Base-by-base conservation (phyloP, 35 echinoderm and acorn worm genomes). In the Holothuria glaberrima region DNA sequence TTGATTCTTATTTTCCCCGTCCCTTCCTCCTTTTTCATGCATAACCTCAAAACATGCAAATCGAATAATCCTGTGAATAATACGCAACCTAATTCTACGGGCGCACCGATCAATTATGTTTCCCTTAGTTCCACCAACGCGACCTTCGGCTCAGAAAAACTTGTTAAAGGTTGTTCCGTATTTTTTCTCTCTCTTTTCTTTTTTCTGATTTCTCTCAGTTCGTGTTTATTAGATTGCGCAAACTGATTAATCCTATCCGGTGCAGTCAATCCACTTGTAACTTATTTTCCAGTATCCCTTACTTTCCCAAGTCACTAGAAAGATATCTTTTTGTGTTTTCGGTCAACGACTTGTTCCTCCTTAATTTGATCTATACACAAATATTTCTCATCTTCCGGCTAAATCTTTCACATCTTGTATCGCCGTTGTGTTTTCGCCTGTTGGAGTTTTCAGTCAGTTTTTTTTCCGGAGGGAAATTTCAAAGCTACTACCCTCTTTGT, bases 301-400 rank as follows among this genome's bases (percentile, higher is more conserved):
- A 54, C 50, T 54, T 54, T 54, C 16, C 66, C 66, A 41, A 32
- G 31, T 32, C 24, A 41, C 12, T 34, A 38, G 30, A 35, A 9
- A 73, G 28, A 34, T 73, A 9, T 78, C 31, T 75, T 31, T 54
- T 78, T 52, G 0, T 48, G 9, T 48, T 48, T 78, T 41, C 74
- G 74, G 74, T 78, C 74, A 78, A 24, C 74, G 74, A 25, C 74
- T 48, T 41, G n/a, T 78, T 36, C 30, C 50, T 17, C 50, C 44
- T 54, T 54, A 9, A 54, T 54, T 54, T 27, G 35, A 78, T 78
- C 74, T 6, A 78, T 48, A 48, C n/a, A 48, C 69, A 78, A 78
- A 78, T 48, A 78, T 78, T 78, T 78, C 74, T 78, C 74, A 78
- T 78, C 74, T 78, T 29, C 74, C 74, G 74, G 74, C 74, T 25